Evolutionary conservation across 2,113 vertebrate genomes (phyloP).

Genomic region (Strix uralensis): DNA sequence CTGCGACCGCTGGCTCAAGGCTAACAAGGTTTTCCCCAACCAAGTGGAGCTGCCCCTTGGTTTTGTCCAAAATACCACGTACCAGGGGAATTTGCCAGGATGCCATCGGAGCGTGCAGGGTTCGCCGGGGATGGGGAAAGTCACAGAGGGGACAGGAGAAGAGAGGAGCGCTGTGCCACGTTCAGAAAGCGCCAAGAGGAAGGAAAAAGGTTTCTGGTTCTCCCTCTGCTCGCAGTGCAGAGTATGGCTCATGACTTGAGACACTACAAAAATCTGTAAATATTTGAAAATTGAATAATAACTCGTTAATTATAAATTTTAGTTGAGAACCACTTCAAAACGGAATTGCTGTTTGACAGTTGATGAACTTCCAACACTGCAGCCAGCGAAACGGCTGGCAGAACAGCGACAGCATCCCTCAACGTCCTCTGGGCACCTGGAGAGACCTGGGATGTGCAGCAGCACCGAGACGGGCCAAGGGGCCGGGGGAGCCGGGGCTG

Average conservation of each 20-base stretch:
- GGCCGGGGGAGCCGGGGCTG: background rate
- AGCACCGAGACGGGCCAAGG: background rate
- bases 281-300: conserved; percentile 1
- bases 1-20: background rate
- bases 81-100: too few relatives aligned
- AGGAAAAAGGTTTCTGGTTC: background rate
- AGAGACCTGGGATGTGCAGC: background rate
- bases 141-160: rapidly evolving
- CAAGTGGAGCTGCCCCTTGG: background rate
- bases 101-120: rapidly evolving
- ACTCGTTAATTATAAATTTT: conserved; percentile 10
- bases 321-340: conserved; percentile 34
- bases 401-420: background rate
- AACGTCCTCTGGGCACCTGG: rapidly evolving
- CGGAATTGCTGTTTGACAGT: background rate
- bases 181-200: background rate
- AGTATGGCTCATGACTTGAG: background rate
- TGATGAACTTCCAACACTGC: background rate
- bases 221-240: background rate
- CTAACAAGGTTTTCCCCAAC: background rate
- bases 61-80: background rate
- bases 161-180: background rate
- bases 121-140: rapidly evolving
- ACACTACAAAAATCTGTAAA: background rate
- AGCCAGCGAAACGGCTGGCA: background rate